These are phyloP conservation scores for Benitochromis conjunctus DNA, from an alignment of 2,113 vertebrate genomes.

Conservation along the genomic window DNA sequence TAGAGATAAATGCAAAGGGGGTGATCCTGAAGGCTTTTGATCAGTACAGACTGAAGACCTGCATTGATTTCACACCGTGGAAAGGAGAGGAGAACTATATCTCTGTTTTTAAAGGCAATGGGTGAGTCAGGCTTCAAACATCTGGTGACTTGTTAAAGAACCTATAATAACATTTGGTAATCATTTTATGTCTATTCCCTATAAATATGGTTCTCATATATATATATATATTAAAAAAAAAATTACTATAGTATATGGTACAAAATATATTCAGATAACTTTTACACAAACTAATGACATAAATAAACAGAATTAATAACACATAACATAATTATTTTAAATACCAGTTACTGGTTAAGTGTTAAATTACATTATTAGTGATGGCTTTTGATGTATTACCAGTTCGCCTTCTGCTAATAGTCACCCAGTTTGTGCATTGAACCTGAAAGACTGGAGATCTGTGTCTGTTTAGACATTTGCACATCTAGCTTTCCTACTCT, in stretches of 20 bases:
- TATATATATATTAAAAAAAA: background rate
- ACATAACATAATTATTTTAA: background rate
- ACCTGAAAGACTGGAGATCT: background rate
- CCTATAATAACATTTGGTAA: background rate
- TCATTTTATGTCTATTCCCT: background rate
- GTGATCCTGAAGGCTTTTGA: constrained; percentile 87
- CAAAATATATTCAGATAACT: background rate
- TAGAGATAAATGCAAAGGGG: constrained; percentile 90
- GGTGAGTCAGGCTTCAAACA: constrained; percentile 68
- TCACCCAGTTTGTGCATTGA: background rate
- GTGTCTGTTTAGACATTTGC: background rate
- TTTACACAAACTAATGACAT: background rate
- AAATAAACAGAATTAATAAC: background rate
- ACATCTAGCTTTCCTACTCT: background rate
- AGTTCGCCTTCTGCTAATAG: background rate
- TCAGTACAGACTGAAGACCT: constrained; percentile 86
- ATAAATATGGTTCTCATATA: background rate
- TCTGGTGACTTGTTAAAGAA: background rate
- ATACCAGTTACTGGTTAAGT: background rate
- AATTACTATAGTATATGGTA: background rate
- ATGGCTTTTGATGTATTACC: background rate
- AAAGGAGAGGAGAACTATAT: constrained; percentile 85
- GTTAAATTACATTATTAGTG: background rate
- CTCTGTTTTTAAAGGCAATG: constrained; percentile 82
- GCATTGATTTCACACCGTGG: constrained; percentile 90